These are phyloP conservation scores for Myotis myotis DNA, from an alignment of 2,797 vertebrate species.

Conservation along the genomic window DNA sequence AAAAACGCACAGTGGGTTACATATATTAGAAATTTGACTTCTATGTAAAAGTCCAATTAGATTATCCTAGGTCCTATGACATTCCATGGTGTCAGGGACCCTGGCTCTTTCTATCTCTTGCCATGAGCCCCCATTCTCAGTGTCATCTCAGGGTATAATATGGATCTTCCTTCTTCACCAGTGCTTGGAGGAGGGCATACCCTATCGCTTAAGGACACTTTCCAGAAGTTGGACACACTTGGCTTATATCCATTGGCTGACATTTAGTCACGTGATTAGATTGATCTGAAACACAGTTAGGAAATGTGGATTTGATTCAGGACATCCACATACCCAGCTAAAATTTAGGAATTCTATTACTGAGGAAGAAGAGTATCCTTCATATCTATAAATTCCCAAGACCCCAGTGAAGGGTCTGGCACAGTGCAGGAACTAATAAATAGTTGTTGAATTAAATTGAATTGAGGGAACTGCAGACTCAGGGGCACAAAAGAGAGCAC, in stretches of 20 bases:
- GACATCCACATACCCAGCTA: background rate
- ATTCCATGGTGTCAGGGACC: background rate
- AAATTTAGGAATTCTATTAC: background rate
- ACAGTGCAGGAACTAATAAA: background rate
- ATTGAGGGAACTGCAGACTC: background rate
- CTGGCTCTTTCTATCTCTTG: background rate
- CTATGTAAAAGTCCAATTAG: background rate
- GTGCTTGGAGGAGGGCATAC: background rate
- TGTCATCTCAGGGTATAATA: background rate
- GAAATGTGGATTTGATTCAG: background rate
- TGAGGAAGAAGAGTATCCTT: background rate
- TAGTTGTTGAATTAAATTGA: slow-evolving; percentile 12
- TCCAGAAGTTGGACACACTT: background rate
- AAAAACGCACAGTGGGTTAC: background rate
- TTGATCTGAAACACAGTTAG: background rate
- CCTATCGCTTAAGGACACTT: background rate
- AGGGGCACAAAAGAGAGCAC: background rate
- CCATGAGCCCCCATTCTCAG: background rate
- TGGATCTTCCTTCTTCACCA: background rate
- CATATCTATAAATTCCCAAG: background rate
- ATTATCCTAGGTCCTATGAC: background rate
- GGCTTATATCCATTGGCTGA: background rate
- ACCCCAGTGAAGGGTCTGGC: background rate
- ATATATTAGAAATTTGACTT: background rate
- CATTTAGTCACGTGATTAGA: background rate